Conservation (phyloP, 1,140 invertebrate species). For the Pseudoatta argentina region DNA sequence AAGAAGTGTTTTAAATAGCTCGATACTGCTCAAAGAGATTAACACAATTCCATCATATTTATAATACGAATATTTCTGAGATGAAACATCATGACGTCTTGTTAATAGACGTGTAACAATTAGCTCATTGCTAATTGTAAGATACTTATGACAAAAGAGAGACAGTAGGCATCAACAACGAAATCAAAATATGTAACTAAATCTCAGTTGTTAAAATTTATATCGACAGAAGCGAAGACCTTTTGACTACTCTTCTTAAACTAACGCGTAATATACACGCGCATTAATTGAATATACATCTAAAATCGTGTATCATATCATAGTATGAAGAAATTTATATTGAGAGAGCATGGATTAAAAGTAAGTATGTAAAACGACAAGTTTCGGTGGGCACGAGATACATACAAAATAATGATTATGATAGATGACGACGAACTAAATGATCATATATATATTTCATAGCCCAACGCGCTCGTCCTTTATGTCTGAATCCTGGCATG, state of each 20-base stretch:
- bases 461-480: slow-evolving; percentile 72
- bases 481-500: slow-evolving; percentile 80
- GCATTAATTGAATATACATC: not conserved
- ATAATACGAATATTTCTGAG: too few relatives aligned
- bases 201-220: not conserved
- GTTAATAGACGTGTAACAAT: too few relatives aligned
- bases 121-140: too few relatives aligned
- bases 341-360: not conserved
- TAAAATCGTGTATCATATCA: not conserved
- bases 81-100: too few relatives aligned
- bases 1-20: too few relatives aligned
- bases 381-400: slow-evolving; percentile 30
- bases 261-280: not conserved
- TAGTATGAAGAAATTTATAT: slow-evolving; percentile 14
- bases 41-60: too few relatives aligned
- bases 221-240: slow-evolving; percentile 35
- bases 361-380: slow-evolving; percentile 20
- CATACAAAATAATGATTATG: slow-evolving; percentile 75
- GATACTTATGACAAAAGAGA: too few relatives aligned
- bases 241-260: slow-evolving; percentile 23
- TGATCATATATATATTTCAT: slow-evolving; percentile 74
- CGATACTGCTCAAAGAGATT: too few relatives aligned
- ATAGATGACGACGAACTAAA: slow-evolving; percentile 76
- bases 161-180: too few relatives aligned
- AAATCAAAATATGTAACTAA: too few relatives aligned